Evolutionary conservation across 2,888 invertebrate genomes (phyloP), one percentile per base, ranked within the genome.

Genomic region (Macropis europaea): DNA sequence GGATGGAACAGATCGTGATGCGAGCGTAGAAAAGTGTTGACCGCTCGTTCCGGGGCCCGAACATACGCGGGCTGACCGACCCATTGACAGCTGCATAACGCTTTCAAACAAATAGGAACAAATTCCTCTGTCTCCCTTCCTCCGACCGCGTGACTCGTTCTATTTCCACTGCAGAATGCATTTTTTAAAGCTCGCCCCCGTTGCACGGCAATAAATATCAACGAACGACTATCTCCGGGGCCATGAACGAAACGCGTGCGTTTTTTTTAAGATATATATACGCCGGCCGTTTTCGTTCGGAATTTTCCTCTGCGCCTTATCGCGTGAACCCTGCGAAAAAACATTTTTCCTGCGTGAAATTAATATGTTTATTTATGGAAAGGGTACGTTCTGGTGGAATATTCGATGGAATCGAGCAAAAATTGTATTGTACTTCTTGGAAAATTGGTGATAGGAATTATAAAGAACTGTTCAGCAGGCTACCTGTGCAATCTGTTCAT

Each of bases 81-180:
- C 81, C 81, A 78, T 79, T 81, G 81, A 81, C 81, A 81, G 81
- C 81, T 78, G 81, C 79, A 81, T 79, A 81, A 81, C 81, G 81
- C 81, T 81, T 81, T 81, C 81, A 77, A 81, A 81, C 81, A 81
- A 81, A 81, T 81, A 81, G 81, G 81, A 81, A 81, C 81, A 79
- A 79, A 81, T 81, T 81, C 59, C 76, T 64, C 73, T 67, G 64
- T 76, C 62, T 28, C 63, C 42, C 67, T 40, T 43, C 19, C 38
- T 11, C 38, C 56, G 50, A 28, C 13, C 11, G 67, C 42, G 48
- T 13, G 42, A 40, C 60, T 48, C 63, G 48, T 63, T 66, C 67
- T 54, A 57, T 63, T 62, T 62, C 73, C 50, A 36, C 32, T 52
- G 57, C 67, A 61, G 71, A 69, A 73, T 78, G 74, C 80, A 80